phyloP scores from a whole-genome alignment of 2,888 invertebrate genomes.

The Lasioglossum vierecki region DNA sequence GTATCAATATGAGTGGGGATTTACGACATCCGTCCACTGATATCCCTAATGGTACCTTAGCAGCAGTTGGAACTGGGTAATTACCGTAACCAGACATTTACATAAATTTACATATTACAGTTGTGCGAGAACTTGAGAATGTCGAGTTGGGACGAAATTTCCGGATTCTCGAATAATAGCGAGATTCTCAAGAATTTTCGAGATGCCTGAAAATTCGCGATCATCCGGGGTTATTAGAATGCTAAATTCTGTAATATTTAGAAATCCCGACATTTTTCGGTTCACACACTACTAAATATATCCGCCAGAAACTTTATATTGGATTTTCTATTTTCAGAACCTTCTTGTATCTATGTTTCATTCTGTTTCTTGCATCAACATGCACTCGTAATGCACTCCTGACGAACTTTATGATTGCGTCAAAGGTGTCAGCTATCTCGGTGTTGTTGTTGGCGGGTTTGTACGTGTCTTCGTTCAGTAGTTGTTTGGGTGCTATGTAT shows the following conservation, averaged over 20 bases:
- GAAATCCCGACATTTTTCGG: not conserved
- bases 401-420: conserved; percentile 95
- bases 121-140: not conserved
- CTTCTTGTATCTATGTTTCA: conserved; percentile 94
- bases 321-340: conserved; percentile 86
- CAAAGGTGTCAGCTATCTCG: conserved; percentile 93
- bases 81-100: not conserved
- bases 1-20: conserved; percentile 99
- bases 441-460: conserved; percentile 95
- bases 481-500: conserved; percentile 97
- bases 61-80: conserved; percentile 96
- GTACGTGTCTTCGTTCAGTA: conserved; percentile 98
- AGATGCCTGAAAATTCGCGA: too few species aligned
- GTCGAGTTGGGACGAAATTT: not conserved
- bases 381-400: conserved; percentile 90
- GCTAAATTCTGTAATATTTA: too few species aligned
- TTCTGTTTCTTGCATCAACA: conserved; percentile 95
- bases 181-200: too few species aligned
- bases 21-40: conserved; percentile 95
- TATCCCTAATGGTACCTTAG: conserved; percentile 97
- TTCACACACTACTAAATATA: not conserved
- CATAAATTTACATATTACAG: not conserved
- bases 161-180: not conserved
- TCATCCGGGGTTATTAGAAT: too few species aligned
- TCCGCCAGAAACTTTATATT: not conserved